A percentile compares a stretch with the other conserved stretches of the same genome.
phyloP scores from a whole-genome alignment of 2,113 vertebrate species.

The Oncorhynchus nerka region DNA sequence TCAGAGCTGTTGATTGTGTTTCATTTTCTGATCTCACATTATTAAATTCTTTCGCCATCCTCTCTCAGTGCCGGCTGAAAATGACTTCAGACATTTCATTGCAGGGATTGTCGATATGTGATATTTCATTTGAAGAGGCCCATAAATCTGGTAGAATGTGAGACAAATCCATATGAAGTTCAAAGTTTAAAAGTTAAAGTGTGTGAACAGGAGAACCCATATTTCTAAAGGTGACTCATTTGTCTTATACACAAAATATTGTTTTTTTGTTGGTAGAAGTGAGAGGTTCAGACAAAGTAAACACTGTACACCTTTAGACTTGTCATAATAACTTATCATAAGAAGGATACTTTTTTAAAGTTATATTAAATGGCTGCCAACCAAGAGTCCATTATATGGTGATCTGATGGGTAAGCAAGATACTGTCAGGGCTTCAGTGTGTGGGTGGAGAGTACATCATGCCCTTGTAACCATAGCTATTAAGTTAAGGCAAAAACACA shows the following conservation, averaged over 20 bases:
- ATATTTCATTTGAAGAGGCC: constrained; percentile 15
- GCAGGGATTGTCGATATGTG: constrained; percentile 22
- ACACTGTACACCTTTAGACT: too few species aligned
- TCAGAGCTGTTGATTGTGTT: constrained; percentile 59
- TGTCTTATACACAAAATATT: too few species aligned
- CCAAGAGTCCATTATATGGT: not conserved
- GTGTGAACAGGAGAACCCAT: too few species aligned
- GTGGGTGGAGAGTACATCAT: not conserved
- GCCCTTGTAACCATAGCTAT: not conserved
- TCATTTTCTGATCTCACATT: constrained; percentile 57
- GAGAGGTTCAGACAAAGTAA: too few species aligned
- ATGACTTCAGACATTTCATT: constrained; percentile 30
- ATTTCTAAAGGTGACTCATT: too few species aligned
- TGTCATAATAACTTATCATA: too few species aligned
- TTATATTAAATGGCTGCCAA: not conserved
- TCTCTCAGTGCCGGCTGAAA: not conserved
- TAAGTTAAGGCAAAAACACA: not conserved
- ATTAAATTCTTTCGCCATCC: constrained; percentile 48
- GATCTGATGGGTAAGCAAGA: not conserved
- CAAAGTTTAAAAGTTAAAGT: too few species aligned
- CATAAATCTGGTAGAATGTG: constrained; percentile 16
- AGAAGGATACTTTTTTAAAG: too few species aligned
- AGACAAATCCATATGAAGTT: constrained; percentile 1
- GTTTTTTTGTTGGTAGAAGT: too few species aligned
- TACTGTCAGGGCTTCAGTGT: not conserved